A percentile compares a stretch with the other conserved stretches of the same genome.
Conservation (phyloP, 2,888 invertebrate genomes). For the Chamaedrilus cognettii region DNA sequence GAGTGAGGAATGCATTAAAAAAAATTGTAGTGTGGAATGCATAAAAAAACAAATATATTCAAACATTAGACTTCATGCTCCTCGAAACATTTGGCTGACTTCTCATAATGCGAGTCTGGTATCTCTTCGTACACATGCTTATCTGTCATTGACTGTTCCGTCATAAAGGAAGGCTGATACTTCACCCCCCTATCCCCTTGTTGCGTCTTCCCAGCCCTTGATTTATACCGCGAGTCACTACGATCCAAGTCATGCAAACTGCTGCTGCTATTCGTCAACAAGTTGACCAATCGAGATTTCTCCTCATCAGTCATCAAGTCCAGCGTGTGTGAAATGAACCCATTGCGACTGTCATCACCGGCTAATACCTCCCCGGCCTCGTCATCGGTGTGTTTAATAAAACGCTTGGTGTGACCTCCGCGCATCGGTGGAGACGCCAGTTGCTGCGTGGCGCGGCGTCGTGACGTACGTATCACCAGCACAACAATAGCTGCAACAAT, state of each 20-base stretch:
- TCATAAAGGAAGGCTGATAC: background rate
- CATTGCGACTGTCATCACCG: background rate
- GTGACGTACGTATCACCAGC: background rate
- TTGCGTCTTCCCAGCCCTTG: background rate
- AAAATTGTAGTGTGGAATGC: too few species aligned
- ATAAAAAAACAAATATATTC: too few species aligned
- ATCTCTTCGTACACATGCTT: conserved; percentile 25
- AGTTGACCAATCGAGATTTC: conserved; percentile 19
- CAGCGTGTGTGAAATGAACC: conserved; percentile 20
- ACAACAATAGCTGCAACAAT: background rate
- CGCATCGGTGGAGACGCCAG: conserved; percentile 2
- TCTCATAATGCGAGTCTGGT: conserved; percentile 21
- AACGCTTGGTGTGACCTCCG: conserved; percentile 15
- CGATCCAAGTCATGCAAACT: conserved; percentile 19
- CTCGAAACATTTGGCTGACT: background rate
- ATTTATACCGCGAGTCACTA: background rate
- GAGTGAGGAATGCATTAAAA: too few species aligned
- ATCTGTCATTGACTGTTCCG: background rate
- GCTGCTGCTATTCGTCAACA: conserved; percentile 21
- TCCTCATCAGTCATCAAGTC: conserved; percentile 26
- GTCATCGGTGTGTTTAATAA: background rate
- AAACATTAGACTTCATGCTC: too few species aligned
- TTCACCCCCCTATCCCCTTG: background rate
- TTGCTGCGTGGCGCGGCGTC: background rate
- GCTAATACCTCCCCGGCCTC: background rate